Base-by-base conservation (phyloP, 2,797 vertebrate genomes). In the Tiaroga cobitis region DNA sequence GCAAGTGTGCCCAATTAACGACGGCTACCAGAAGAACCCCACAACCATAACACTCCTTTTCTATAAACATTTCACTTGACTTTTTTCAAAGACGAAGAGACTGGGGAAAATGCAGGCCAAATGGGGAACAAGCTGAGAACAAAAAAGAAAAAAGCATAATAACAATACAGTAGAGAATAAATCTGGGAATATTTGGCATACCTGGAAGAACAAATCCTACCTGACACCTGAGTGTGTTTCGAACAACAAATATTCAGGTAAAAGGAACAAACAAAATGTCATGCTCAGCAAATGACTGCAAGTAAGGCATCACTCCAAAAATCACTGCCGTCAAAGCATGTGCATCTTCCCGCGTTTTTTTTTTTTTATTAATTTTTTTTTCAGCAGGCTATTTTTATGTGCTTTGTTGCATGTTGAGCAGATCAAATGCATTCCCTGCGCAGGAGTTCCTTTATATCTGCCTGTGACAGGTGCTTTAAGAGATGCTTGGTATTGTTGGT, bases 391-490 rank as follows among this genome's bases (percentile, higher is more conserved):
- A 76, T 87, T 84, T 87, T 87, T 83, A 76, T 32, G 61, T 51
- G 56, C 77, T 87, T 87, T 84, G 83, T 79, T 79, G 74, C 61
- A 61, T 83, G 74, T 51, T 78, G 82, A 68, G 61, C 82, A 82
- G 74, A 85, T 85, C 82, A 85, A 82, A 84, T 24, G 29, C 72
- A 54, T 56, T 82, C 34, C 21, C 49, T 4, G 69, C 73, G 10
- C 46, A 37, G 72, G 77, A 82, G 87, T 88, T 92, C 89, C 86
- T 92, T 91, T 91, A 89, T 88, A 89, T 86, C 86, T 80, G 86
- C 54, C 81, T 49, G 81, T 92, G 94, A 93, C 92, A 94, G 92
- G 91, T 94, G 92, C 93, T 94, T 94, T 92, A 93, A 91, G 88
- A 92, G 87, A 91, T 90, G 85, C 91, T 90, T 32, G 70, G 88